Base-by-base conservation (phyloP, 2,888 invertebrate species). In the Apoda limacodes region DNA sequence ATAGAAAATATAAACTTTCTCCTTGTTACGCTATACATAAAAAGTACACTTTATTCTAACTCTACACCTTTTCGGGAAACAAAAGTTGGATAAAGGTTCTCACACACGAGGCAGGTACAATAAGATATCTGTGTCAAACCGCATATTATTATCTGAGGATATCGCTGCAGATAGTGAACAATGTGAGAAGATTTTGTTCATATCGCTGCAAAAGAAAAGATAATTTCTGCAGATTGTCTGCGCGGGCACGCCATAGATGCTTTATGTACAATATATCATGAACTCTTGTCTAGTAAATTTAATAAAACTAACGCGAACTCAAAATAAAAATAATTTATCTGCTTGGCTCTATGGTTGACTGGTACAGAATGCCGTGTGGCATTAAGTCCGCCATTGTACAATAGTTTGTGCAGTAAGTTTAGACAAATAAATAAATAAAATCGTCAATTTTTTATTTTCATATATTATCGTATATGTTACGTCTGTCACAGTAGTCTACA, bases 1-100 rank as follows among this genome's bases (percentile, higher is more conserved):
- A 64, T 69, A 67, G 64, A 68, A 70, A 70, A 70, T 60, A 72
- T 66, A 68, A 63, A 61, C 52, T 61, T 62, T 55, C 17, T 48
- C 52, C 55, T 46, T 55, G 55, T 54, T 53, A 54, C 39, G 56
- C 54, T 66, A 65, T 64, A 66, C 55, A 61, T 60, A 65, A 67
- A 67, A 66, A 67, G 63, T 68, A 66, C 66, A 64, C 60, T 67
- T 65, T 54, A 53, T 38, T 43, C 57, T 70, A 69, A 53, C 32
- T 39, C 58, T 60, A 60, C 48, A 25, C 41, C 45, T 48, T 45
- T 45, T 48, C 46, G 46, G 36, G 40, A 37, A 45, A 30, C 42
- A 45, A 37, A 42, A 40, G 45, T 34, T 38, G 14, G 26, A 25
- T 26, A 31, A 25, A 28, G 20, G 28, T 14, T 32, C 13, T 11